A percentile compares a stretch with the other conserved stretches of the same genome.
phyloP scores from a whole-genome alignment of 2,113 vertebrate species.

The Pavo muticus region DNA sequence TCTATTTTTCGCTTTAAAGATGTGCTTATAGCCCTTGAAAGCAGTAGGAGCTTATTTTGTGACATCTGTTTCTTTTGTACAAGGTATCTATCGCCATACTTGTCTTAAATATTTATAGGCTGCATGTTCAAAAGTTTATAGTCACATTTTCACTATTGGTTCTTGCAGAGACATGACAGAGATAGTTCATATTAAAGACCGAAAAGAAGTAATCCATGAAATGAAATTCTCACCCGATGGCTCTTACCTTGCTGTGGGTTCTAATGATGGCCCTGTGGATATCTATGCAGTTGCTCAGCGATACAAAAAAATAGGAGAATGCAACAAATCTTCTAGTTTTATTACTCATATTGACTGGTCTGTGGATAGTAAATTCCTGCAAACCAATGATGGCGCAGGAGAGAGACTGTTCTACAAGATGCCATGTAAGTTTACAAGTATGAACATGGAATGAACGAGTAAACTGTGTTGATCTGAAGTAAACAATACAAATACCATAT shows the following conservation, averaged over 20 bases:
- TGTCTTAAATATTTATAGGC: not conserved
- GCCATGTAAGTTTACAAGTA: conserved; percentile 85
- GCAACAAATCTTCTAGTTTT: conserved; percentile 90
- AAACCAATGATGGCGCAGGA: conserved; percentile 93
- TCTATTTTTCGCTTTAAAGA: not conserved
- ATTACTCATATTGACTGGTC: conserved; percentile 99
- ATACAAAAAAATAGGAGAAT: conserved; percentile 97
- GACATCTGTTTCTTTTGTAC: not conserved
- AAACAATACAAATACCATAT: not conserved
- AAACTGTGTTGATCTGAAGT: not conserved
- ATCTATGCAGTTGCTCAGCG: conserved; percentile 92
- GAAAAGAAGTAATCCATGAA: conserved; percentile 97
- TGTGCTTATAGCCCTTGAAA: not conserved
- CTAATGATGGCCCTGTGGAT: conserved; percentile 93
- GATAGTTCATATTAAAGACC: conserved; percentile 97
- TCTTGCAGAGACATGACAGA: conserved; percentile 95
- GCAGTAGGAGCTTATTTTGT: not conserved
- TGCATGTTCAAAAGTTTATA: not conserved
- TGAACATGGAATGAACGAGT: rapidly evolving
- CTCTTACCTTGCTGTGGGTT: conserved; percentile 93
- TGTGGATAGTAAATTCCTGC: conserved; percentile 93
- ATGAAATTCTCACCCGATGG: conserved; percentile 97
- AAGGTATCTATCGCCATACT: not conserved
- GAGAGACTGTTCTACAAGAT: conserved; percentile 94
- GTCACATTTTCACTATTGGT: not conserved